phyloP scores from a whole-genome alignment of 2,113 vertebrate genomes.

The Penelope pileata region DNA sequence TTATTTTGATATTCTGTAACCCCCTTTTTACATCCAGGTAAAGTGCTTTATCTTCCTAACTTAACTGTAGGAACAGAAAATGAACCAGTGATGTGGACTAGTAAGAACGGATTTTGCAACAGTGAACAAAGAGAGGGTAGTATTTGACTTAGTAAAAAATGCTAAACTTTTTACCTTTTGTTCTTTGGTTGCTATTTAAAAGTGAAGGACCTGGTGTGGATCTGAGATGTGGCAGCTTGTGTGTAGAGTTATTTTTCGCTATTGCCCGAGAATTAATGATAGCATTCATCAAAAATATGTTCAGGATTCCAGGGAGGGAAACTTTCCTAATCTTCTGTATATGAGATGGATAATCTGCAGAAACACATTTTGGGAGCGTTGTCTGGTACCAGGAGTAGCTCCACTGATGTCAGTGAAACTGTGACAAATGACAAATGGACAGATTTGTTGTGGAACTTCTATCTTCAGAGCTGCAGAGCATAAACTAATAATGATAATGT shows the following conservation, averaged over 20 bases:
- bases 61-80: background rate
- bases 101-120: background rate
- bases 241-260: background rate
- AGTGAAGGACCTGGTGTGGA: background rate
- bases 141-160: background rate
- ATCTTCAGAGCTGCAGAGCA: background rate
- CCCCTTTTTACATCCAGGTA: background rate
- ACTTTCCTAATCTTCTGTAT: background rate
- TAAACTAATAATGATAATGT: fast-evolving
- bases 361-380: background rate
- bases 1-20: background rate
- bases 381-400: background rate
- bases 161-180: background rate
- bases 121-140: background rate
- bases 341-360: background rate
- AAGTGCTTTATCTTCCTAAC: background rate
- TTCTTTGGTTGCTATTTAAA: background rate
- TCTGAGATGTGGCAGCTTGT: background rate
- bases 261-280: background rate
- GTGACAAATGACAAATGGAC: background rate
- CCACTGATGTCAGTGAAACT: background rate
- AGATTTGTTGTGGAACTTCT: background rate
- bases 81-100: background rate
- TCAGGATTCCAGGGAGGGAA: background rate
- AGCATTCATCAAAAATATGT: background rate